These are phyloP conservation scores for Netelia fuscicornis DNA, from an alignment of 2,888 invertebrate species.

Conservation along the genomic window DNA sequence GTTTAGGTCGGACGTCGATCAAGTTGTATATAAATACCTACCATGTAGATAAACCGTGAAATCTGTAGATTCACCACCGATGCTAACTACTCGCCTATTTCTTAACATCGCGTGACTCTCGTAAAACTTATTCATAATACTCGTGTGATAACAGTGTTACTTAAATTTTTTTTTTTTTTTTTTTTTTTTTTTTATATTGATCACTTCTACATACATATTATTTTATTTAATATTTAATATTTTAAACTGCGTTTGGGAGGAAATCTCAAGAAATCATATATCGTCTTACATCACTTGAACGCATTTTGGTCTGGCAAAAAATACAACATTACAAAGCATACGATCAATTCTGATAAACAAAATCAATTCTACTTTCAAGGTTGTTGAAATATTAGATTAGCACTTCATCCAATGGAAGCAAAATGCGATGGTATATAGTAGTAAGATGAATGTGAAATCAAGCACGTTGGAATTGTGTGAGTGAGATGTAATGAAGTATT, in stretches of 20 bases:
- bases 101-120: conserved; percentile 37
- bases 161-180: neutral
- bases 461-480: neutral
- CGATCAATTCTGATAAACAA: neutral
- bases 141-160: conserved; percentile 24
- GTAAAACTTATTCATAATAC: conserved; percentile 18
- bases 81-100: conserved; percentile 5
- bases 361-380: too few species aligned
- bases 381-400: too few species aligned
- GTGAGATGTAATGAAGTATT: neutral
- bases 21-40: neutral
- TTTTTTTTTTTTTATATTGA: neutral
- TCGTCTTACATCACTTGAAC: neutral
- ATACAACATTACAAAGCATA: neutral
- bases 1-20: neutral
- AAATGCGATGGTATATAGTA: neutral
- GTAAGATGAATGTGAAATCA: neutral
- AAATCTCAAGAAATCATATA: neutral
- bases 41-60: neutral
- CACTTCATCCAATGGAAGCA: too few species aligned
- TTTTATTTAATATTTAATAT: conserved; percentile 13
- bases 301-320: neutral
- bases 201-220: neutral
- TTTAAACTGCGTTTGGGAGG: neutral
- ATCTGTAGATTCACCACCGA: conserved; percentile 13